Percentiles rank a stretch among this genome's conserved stretches.
Evolutionary conservation across 2,113 vertebrate genomes (phyloP).

Genomic region (Leuciscus idus): DNA sequence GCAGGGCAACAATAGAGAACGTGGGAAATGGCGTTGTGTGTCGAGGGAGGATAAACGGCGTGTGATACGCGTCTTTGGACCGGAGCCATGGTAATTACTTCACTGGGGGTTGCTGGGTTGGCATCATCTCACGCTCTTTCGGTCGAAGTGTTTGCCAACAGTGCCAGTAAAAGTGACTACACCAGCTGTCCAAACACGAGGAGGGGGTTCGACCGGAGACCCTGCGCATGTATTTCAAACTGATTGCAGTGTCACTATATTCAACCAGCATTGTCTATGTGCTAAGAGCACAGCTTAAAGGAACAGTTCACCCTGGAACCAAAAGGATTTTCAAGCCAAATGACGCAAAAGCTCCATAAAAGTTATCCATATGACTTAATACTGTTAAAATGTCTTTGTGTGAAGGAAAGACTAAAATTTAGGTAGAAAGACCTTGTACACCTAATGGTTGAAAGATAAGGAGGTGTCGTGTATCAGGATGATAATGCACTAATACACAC

Average conservation of each 20-base stretch:
- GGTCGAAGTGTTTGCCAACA: constrained; percentile 70
- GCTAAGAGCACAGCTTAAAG: neutral
- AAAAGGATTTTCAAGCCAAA: neutral
- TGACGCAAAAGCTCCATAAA: neutral
- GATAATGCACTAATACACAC: no score
- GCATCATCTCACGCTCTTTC: constrained; percentile 45
- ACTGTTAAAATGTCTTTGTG: no score
- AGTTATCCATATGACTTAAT: no score
- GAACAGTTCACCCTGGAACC: neutral
- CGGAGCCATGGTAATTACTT: neutral
- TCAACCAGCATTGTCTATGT: neutral
- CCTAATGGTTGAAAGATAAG: no score
- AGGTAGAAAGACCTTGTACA: no score
- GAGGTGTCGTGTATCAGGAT: no score
- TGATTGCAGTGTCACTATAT: constrained; percentile 24
- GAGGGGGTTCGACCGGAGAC: constrained; percentile 28
- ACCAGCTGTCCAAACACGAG: constrained; percentile 77
- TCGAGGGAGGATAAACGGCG: neutral
- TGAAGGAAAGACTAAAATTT: no score
- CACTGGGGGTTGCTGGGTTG: constrained; percentile 41
- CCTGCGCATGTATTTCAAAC: constrained; percentile 31
- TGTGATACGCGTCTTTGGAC: constrained; percentile 3
- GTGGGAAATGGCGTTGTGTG: neutral
- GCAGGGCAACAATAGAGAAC: neutral
- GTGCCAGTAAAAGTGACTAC: constrained; percentile 71